Evolutionary conservation across 1,140 invertebrate species (phyloP), one percentile per base, ranked within the genome.

Genomic region (Tribolium madens): DNA sequence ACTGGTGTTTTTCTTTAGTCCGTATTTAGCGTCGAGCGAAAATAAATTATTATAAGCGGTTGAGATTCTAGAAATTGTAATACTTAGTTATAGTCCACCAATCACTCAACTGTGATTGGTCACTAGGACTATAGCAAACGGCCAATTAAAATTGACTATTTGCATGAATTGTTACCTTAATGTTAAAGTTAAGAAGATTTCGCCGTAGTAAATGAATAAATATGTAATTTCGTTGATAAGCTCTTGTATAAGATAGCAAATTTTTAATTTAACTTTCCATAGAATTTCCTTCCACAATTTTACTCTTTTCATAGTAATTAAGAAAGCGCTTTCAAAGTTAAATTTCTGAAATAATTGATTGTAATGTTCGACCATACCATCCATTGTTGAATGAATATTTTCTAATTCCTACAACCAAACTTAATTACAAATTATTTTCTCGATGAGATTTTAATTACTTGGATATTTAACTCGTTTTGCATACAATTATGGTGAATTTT

Each of bases 141-240:
- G n/a, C n/a, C n/a, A n/a, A n/a, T n/a, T n/a, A n/a, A n/a, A n/a
- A n/a, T n/a, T n/a, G n/a, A n/a, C n/a, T n/a, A n/a, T n/a, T n/a
- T n/a, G n/a, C n/a, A n/a, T n/a, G n/a, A n/a, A n/a, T n/a, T n/a
- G n/a, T 77, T 80, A 85, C 84, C 77, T 80, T 75, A 86, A 81
- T 18, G 81, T 83, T 31, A 83, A 53, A 31, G 47, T 78, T 47
- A 85, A 76, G n/a, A 84, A 60, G 15, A 76, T 64, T 31, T 84
- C 83, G 18, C 84, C 84, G 60, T 82, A 81, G 71, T 81, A 79
- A 52, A 84, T 76, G 79, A 81, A 86, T 6, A 84, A 57, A 79
- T 70, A 78, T 13, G 77, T 74, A 5, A 83, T 82, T 53, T 84
- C 80, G n/a, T 47, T 79, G 21, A 86, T 79, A 13, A 85, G 76